Evolutionary conservation across 2,797 vertebrate species (phyloP).

Genomic region (Neomorphus geoffroyi): DNA sequence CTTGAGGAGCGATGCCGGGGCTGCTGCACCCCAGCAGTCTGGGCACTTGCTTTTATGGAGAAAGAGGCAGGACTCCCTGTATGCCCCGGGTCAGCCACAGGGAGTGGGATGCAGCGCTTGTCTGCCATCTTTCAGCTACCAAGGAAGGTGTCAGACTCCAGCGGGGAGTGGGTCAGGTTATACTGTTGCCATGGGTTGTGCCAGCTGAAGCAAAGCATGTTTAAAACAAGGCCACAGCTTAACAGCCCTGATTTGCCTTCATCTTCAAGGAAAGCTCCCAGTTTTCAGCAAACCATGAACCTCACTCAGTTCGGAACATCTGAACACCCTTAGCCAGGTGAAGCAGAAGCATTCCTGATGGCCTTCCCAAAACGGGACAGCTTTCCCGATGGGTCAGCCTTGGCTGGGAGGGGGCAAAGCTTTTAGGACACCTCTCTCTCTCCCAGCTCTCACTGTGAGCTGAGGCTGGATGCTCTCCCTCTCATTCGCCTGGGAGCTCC

Average conservation of each 20-base stretch:
- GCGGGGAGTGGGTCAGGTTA: accelerated
- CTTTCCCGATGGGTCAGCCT: background rate
- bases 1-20: background rate
- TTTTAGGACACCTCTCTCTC: background rate
- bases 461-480: background rate
- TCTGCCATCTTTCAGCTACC: background rate
- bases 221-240: background rate
- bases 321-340: accelerated
- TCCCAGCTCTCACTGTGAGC: accelerated
- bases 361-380: background rate
- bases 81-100: accelerated
- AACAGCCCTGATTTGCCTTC: background rate
- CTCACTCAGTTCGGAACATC: accelerated
- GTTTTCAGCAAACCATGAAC: accelerated
- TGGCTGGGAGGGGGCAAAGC: background rate
- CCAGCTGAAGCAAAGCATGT: background rate
- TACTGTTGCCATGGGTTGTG: accelerated
- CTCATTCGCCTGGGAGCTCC: background rate
- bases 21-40: background rate
- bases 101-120: accelerated
- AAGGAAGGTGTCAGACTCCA: background rate
- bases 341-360: accelerated
- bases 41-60: accelerated
- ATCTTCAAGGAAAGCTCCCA: background rate
- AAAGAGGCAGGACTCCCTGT: accelerated